Conservation (phyloP, 1,140 invertebrate genomes). For the Protaetia brevitarsis region DNA sequence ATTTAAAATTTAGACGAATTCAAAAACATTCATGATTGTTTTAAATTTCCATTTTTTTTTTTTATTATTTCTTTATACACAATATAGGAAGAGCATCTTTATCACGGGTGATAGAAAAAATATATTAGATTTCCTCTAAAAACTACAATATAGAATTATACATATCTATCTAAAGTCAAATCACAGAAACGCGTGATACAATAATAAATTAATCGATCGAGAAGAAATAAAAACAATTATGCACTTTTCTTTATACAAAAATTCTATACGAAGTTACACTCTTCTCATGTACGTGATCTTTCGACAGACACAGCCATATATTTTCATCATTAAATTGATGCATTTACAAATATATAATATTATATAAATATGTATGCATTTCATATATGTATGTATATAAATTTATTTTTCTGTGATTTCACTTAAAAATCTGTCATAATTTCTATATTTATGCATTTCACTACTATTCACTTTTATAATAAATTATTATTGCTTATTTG, state of each 20-base stretch:
- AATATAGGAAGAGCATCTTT: slow-evolving; percentile 29
- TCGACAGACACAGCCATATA: slow-evolving; percentile 16
- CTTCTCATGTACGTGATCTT: slow-evolving; percentile 18
- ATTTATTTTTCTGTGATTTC: slow-evolving; percentile 19
- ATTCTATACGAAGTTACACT: neutral
- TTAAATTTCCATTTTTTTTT: neutral
- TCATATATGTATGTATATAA: slow-evolving; percentile 11
- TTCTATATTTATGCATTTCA: slow-evolving; percentile 18
- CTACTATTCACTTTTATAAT: slow-evolving; percentile 1
- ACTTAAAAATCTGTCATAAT: slow-evolving; percentile 18
- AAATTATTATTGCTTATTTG: slow-evolving; percentile 21
- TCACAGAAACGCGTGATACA: slow-evolving; percentile 17
- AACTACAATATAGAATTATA: slow-evolving; percentile 20
- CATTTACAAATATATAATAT: slow-evolving; percentile 24
- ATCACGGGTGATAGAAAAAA: slow-evolving; percentile 31
- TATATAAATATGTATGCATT: neutral
- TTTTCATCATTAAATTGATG: neutral
- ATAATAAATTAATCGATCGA: slow-evolving; percentile 5
- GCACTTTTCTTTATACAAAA: neutral
- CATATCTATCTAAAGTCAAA: slow-evolving; percentile 16
- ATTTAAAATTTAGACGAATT: slow-evolving; percentile 13
- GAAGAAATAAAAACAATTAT: neutral
- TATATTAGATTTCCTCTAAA: slow-evolving; percentile 26
- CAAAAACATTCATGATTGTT: slow-evolving; percentile 28
- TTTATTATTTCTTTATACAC: slow-evolving; percentile 20